Percentiles rank a stretch among this genome's conserved stretches.
These are phyloP conservation scores for Limnephilus lunatus DNA, from an alignment of 2,888 invertebrate species.

Conservation along the genomic window DNA sequence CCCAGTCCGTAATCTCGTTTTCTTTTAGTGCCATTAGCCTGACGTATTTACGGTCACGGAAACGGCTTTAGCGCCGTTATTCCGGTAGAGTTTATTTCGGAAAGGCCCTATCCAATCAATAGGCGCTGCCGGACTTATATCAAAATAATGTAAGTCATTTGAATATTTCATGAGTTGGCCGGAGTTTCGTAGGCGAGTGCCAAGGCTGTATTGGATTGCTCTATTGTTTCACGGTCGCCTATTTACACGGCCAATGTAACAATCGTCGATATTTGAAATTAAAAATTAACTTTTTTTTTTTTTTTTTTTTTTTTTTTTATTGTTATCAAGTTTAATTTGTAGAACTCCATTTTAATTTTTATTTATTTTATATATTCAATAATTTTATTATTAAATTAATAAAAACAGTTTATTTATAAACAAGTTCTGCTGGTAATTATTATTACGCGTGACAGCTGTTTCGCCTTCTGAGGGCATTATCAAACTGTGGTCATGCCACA, in stretches of 20 bases:
- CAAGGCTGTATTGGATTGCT: slow-evolving; percentile 34
- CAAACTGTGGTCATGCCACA: too few species aligned
- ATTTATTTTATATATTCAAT: too few species aligned
- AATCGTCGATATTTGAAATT: not conserved
- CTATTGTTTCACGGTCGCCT: slow-evolving; percentile 17
- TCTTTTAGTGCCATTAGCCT: slow-evolving; percentile 34
- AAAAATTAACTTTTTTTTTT: not conserved
- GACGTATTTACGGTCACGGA: slow-evolving; percentile 49
- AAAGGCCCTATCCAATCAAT: slow-evolving; percentile 43
- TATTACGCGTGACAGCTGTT: too few species aligned
- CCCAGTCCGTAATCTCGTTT: slow-evolving; percentile 27
- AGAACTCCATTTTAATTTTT: too few species aligned
- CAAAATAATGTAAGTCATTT: slow-evolving; percentile 49
- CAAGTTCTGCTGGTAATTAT: too few species aligned
- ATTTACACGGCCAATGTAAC: not conserved
- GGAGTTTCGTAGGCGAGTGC: not conserved
- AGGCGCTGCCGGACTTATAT: slow-evolving; percentile 42
- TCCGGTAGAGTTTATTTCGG: slow-evolving; percentile 41
- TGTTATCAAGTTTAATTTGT: too few species aligned
- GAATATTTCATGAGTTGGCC: slow-evolving; percentile 49
- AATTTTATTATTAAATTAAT: too few species aligned
- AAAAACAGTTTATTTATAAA: too few species aligned
- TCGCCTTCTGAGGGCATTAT: too few species aligned
- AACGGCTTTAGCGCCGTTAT: slow-evolving; percentile 47
- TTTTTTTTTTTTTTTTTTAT: too few species aligned